phyloP scores from a whole-genome alignment of 2,113 vertebrate species.

The Tragelaphus buxtoni region DNA sequence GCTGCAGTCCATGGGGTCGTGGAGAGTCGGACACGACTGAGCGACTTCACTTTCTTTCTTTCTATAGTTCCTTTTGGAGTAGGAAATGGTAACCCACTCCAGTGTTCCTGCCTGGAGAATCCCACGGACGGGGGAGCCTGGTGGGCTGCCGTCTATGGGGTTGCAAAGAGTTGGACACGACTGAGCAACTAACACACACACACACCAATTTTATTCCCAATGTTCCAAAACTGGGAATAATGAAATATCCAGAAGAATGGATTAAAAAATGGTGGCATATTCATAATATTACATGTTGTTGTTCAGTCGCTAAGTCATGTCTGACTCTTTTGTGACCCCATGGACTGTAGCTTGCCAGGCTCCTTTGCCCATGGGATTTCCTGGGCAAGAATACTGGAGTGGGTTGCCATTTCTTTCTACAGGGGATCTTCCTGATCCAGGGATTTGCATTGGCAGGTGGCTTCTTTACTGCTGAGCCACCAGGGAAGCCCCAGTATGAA shows the following conservation, averaged over 20 bases:
- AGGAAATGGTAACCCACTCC: background rate
- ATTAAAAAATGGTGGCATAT: background rate
- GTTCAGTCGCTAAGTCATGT: background rate
- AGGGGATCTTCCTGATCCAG: background rate
- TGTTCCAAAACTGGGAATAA: background rate
- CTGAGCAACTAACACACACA: background rate
- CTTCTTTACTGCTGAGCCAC: background rate
- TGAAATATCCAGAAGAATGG: background rate
- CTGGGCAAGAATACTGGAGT: background rate
- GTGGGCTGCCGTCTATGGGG: background rate
- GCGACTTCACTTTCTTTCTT: background rate
- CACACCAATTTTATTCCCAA: background rate
- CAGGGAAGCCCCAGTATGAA: background rate
- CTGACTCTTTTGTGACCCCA: background rate
- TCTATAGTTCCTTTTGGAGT: background rate
- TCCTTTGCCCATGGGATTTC: background rate
- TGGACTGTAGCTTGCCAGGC: fast-evolving
- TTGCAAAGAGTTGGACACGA: background rate
- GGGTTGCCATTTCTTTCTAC: background rate
- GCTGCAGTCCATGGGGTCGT: background rate
- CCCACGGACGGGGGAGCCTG: background rate
- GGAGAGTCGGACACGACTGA: background rate
- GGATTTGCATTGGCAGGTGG: background rate
- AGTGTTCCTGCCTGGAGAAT: background rate
- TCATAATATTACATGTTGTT: background rate